phyloP scores from a whole-genome alignment of 2,113 vertebrate genomes.

The Callocephalon fimbriatum region DNA sequence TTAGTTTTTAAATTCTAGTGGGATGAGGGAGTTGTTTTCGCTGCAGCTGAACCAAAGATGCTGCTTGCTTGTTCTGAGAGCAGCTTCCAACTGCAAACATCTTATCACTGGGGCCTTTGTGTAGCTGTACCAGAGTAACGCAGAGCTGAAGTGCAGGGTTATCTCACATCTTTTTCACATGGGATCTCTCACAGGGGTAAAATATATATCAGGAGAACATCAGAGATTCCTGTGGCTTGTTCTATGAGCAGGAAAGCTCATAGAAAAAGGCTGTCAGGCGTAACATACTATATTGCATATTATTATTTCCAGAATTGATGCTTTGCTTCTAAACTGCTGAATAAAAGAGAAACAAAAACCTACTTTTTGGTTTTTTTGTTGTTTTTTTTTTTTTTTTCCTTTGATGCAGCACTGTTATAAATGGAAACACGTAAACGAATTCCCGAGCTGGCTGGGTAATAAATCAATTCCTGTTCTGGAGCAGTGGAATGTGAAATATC shows the following conservation, averaged over 20 bases:
- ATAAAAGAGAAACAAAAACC: slow-evolving; percentile 24
- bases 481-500: slow-evolving; percentile 58
- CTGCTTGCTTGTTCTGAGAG: neutral
- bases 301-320: neutral
- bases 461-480: slow-evolving; percentile 62
- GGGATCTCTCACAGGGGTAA: neutral
- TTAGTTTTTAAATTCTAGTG: slow-evolving; percentile 8
- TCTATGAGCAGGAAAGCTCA: neutral
- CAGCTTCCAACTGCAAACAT: neutral
- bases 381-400: neutral
- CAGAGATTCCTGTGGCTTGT: neutral
- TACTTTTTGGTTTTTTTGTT: neutral
- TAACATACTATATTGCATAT: neutral
- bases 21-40: neutral
- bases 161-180: neutral
- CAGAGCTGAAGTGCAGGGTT: neutral
- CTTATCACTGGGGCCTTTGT: neutral
- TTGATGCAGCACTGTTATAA: slow-evolving; percentile 55
- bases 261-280: neutral
- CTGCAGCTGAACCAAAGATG: neutral
- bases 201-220: neutral
- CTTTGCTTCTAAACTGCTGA: slow-evolving; percentile 29
- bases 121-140: neutral
- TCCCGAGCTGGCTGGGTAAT: neutral
- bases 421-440: slow-evolving; percentile 48